Conservation (phyloP, 2,113 vertebrate genomes). For the Xiphorhynchus elegans region DNA sequence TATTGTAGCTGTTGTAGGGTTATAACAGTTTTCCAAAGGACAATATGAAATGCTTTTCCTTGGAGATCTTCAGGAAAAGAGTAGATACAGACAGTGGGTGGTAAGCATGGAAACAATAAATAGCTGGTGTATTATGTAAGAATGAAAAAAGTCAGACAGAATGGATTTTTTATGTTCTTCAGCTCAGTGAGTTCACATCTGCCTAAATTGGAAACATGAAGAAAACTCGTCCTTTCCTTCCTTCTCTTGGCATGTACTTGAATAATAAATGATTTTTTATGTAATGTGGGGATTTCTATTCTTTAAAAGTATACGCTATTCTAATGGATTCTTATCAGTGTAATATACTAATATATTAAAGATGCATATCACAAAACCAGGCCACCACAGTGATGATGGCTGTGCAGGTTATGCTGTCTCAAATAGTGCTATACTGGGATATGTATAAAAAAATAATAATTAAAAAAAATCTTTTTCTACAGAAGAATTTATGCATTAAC, state of each 20-base stretch:
- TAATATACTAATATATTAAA: not conserved
- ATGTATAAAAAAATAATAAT: not conserved
- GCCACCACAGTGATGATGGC: fast-evolving
- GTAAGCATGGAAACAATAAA: not conserved
- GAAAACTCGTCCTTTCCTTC: not conserved
- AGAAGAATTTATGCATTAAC: not conserved
- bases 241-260: not conserved
- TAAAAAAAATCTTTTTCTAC: not conserved
- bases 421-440: fast-evolving
- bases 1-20: not conserved
- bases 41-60: not conserved
- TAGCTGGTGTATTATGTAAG: not conserved
- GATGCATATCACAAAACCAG: not conserved
- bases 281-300: not conserved
- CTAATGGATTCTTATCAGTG: not conserved
- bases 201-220: not conserved
- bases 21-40: not conserved
- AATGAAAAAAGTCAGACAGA: not conserved
- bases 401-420: not conserved
- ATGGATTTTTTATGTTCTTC: not conserved
- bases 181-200: not conserved
- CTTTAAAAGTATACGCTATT: not conserved
- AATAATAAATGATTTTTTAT: not conserved
- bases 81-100: not conserved
- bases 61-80: not conserved